Base-by-base conservation (phyloP, 2,888 invertebrate species). In the Drosophila longiperda region DNA sequence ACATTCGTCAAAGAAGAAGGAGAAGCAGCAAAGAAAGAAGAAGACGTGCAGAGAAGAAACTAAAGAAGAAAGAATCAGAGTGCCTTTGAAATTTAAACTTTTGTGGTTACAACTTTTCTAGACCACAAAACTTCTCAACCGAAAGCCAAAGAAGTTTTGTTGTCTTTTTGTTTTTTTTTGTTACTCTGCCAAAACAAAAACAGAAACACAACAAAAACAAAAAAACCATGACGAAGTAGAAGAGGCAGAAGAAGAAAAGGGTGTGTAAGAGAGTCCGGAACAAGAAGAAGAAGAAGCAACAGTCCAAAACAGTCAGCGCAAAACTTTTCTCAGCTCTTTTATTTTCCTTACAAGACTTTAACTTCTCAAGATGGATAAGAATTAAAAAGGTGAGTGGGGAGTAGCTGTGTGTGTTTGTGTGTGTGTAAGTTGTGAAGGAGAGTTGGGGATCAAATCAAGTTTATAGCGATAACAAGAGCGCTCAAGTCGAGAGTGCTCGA, bases 91-190 rank as follows among this genome's bases (percentile, higher is more conserved):
- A 80, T 80, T 72, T 72, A 66, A 78, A 78, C 80, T 80, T 80
- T 71, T 80, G 78, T 78, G 80, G 78, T 78, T 72, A 78, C 78
- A 78, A 68, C 38, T 75, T 86, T 87, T 87, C 85, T 87, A 89
- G 87, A 87, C 89, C 86, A 87, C 86, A 89, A 83, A 83, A 83
- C 80, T 77, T 78, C 78, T 70, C 71, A 79, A 79, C 66, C 70
- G 70, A 83, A 85, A 82, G 82, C 85, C 82, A 74, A 75, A 84
- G 71, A 80, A 72, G 70, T 81, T 69, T 23, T 59, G 60, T 77
- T 80, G 17, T 59, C 57, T 38, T 20, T 12, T 45, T 59, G 33
- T 17, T 7, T 57, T 61, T 58, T 63, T 58, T 55, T n/a, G n/a
- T n/a, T 66, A 63, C 61, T 64, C 75, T 67, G 69, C 66, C 77